Percentiles rank a stretch among this genome's conserved stretches.
These are phyloP conservation scores for Hyperoplus immaculatus DNA, from an alignment of 2,797 vertebrate species.

Conservation along the genomic window DNA sequence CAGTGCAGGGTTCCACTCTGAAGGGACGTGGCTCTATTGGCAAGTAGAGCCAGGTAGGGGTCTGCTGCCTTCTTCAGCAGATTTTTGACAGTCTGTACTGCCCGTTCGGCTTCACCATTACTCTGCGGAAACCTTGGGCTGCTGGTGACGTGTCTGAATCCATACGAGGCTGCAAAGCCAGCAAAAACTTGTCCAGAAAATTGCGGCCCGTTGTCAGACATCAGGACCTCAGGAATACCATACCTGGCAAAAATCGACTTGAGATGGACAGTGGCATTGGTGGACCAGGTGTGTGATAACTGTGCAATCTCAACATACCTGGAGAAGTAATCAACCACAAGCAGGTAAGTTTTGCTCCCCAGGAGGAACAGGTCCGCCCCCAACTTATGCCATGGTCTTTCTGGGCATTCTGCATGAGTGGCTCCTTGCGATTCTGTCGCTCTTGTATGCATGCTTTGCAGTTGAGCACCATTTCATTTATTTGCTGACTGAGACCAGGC, in stretches of 20 bases:
- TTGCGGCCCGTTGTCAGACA: neutral
- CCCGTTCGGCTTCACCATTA: neutral
- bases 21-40: neutral
- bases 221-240: neutral
- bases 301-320: neutral
- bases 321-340: neutral
- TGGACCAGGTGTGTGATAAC: neutral
- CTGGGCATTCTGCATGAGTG: neutral
- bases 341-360: no score
- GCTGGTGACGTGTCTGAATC: neutral
- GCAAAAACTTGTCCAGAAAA: neutral
- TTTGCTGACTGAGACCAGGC: neutral
- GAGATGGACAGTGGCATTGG: neutral
- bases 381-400: neutral
- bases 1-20: conserved; percentile 1
- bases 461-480: neutral
- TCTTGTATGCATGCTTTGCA: neutral
- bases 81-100: neutral
- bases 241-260: neutral
- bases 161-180: neutral
- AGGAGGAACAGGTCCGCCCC: neutral
- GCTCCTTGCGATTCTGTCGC: neutral
- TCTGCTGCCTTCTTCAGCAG: neutral
- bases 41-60: neutral
- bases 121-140: neutral